A percentile compares a stretch with the other conserved stretches of the same genome.
These are phyloP conservation scores for Eupithecia insigniata DNA, from an alignment of 2,888 invertebrate species.

Conservation along the genomic window DNA sequence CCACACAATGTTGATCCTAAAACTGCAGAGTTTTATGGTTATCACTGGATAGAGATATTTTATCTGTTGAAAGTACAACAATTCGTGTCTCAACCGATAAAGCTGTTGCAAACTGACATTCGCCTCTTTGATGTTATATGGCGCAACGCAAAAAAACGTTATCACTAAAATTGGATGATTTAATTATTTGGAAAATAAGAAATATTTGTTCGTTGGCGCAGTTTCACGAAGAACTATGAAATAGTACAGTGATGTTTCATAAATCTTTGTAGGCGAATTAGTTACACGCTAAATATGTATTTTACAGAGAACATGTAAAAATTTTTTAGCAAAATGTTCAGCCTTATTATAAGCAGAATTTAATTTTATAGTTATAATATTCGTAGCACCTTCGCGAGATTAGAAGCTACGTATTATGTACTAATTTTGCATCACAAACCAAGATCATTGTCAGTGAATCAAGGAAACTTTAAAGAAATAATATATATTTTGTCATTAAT, in stretches of 20 bases:
- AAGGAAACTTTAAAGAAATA: constrained; percentile 25
- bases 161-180: neutral
- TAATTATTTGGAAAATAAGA: neutral
- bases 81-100: neutral
- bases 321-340: constrained; percentile 37
- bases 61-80: neutral
- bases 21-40: constrained; percentile 21
- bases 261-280: neutral
- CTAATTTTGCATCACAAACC: constrained; percentile 14
- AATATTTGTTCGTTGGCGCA: constrained; percentile 20
- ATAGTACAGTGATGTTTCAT: neutral
- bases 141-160: neutral
- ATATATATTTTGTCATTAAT: constrained; percentile 39
- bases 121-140: neutral
- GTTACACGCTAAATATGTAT: neutral
- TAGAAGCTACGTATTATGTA: constrained; percentile 21
- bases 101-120: neutral
- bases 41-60: neutral
- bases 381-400: constrained; percentile 22
- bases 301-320: neutral
- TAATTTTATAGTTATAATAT: constrained; percentile 35
- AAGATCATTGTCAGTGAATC: constrained; percentile 17
- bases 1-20: constrained; percentile 22
- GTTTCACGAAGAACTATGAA: constrained; percentile 23
- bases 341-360: constrained; percentile 30